phyloP scores from a whole-genome alignment of 2,797 vertebrate species.

The Anisognathus igniventris region DNA sequence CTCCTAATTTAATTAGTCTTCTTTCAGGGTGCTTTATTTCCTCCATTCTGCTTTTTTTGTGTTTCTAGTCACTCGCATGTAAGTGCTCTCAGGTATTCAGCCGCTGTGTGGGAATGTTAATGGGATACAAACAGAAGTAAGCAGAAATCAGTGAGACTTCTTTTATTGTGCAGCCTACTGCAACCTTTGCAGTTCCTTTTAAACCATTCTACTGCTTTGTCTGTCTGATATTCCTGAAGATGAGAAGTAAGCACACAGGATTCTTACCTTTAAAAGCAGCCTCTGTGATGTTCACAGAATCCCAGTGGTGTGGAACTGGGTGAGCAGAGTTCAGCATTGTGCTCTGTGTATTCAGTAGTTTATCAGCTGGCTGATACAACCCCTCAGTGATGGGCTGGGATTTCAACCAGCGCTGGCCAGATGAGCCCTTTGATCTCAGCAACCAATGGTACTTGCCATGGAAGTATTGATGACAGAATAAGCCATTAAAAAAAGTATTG shows the following conservation, averaged over 20 bases:
- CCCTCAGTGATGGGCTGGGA: accelerated
- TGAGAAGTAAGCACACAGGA: neutral
- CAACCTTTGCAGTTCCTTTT: neutral
- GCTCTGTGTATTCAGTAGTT: neutral
- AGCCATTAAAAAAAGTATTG: neutral
- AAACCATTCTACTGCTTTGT: neutral
- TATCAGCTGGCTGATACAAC: neutral
- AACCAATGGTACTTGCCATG: neutral
- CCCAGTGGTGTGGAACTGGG: neutral
- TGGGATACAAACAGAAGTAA: neutral
- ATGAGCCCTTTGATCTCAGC: neutral
- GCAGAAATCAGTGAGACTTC: neutral
- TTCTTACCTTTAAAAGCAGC: neutral
- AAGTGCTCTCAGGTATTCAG: neutral
- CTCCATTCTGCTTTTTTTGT: neutral
- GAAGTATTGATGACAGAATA: neutral
- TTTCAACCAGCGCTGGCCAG: neutral
- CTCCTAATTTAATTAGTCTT: neutral
- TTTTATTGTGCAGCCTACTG: neutral
- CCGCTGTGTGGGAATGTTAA: neutral
- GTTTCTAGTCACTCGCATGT: neutral
- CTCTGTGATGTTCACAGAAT: neutral
- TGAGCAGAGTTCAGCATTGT: neutral
- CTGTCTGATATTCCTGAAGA: neutral
- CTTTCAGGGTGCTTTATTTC: neutral